These are phyloP conservation scores for Radopholus similis DNA, from an alignment of 1,140 invertebrate genomes.

Conservation along the genomic window DNA sequence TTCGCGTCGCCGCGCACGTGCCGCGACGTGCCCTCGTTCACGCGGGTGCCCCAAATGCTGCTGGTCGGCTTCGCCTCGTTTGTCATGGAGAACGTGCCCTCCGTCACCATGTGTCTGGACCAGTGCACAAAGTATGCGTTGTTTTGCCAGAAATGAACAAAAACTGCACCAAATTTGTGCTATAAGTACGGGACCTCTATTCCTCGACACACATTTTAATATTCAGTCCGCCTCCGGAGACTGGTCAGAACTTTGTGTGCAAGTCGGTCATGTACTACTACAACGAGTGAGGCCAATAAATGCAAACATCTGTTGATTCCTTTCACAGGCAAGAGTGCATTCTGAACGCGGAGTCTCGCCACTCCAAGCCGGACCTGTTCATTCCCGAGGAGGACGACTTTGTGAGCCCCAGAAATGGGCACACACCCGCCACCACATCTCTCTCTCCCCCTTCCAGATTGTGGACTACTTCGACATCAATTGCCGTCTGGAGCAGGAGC, in stretches of 20 bases:
- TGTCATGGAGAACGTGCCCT: constrained; percentile 60
- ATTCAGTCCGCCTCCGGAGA: constrained; percentile 58
- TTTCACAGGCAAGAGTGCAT: constrained; percentile 52
- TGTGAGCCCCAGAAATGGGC: no score
- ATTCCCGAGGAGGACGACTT: constrained; percentile 60
- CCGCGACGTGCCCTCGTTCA: constrained; percentile 57
- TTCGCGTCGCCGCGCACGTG: constrained; percentile 60
- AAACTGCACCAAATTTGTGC: no score
- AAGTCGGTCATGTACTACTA: constrained; percentile 61
- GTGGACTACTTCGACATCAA: constrained; percentile 60
- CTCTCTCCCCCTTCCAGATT: no score
- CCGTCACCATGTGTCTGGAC: constrained; percentile 60
- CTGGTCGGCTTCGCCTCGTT: constrained; percentile 59
- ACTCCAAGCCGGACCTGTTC: constrained; percentile 58
- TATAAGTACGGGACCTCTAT: no score
- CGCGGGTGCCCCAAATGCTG: constrained; percentile 59
- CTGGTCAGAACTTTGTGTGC: constrained; percentile 57
- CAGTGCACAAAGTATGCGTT: constrained; percentile 57
- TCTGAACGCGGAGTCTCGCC: constrained; percentile 56
- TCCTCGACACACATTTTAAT: no score
- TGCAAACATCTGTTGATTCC: not conserved
- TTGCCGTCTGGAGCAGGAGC: constrained; percentile 52
- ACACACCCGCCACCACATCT: no score
- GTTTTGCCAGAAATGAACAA: constrained; percentile 13
- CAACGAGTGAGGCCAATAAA: constrained; percentile 39